Evolutionary conservation across 1,140 invertebrate species (phyloP).

Genomic region (Alviniconcha marisindica): DNA sequence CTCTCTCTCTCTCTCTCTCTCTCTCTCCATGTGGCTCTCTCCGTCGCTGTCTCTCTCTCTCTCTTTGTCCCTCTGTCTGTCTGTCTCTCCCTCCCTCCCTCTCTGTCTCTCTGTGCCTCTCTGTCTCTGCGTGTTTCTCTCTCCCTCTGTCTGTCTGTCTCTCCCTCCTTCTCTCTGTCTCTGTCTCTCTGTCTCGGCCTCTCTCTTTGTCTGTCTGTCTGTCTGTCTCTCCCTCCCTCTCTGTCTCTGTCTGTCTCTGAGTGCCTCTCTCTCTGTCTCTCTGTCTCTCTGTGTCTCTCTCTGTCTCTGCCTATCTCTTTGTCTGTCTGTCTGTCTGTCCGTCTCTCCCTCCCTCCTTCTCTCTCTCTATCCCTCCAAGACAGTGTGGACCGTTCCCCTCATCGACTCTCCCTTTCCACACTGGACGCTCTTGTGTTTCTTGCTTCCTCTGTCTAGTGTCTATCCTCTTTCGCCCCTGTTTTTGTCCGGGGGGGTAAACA

Average conservation of each 20-base stretch:
- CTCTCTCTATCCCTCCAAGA: too few species aligned
- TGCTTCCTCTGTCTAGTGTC: too few species aligned
- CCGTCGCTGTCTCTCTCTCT: background rate
- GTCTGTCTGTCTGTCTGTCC: background rate
- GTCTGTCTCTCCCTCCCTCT: conserved; percentile 1
- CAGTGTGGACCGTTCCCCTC: too few species aligned
- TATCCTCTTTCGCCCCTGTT: too few species aligned
- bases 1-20: background rate
- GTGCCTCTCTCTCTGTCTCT: conserved; percentile 19
- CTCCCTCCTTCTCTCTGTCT: conserved; percentile 16
- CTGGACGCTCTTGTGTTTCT: too few species aligned
- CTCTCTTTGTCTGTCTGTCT: conserved; percentile 16
- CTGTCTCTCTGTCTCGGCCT: conserved; percentile 14
- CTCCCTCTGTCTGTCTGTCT: background rate
- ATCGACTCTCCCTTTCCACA: too few species aligned
- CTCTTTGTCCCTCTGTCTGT: conserved; percentile 20
- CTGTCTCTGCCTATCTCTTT: background rate
- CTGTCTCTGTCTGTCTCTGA: background rate
- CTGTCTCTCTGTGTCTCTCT: background rate
- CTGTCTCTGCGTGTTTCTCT: background rate
- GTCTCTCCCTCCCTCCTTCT: background rate
- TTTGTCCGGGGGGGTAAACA: too few species aligned
- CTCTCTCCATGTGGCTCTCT: background rate
- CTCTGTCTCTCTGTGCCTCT: conserved; percentile 18
- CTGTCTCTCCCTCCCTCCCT: conserved; percentile 19